Base-by-base conservation (phyloP, 2,797 vertebrate genomes). In the Acipenser oxyrinchus region DNA sequence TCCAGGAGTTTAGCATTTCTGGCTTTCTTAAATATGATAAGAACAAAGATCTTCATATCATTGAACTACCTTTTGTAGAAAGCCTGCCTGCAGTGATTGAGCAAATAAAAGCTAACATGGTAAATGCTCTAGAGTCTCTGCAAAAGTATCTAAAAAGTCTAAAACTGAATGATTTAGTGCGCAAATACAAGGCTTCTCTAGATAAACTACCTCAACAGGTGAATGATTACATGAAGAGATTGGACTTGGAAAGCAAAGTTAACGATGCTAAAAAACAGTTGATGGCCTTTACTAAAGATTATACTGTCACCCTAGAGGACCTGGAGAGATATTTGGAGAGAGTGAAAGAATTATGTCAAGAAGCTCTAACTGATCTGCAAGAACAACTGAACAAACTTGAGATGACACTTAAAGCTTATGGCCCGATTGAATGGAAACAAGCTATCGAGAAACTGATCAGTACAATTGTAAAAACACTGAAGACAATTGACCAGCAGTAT, bases 1-100 rank as follows among this genome's bases (percentile, higher is more conserved):
- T 78, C 70, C 84, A 95, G 76, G 90, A 93, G 75, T 92, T 94
- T 71, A 85, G 84, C 53, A 64, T 93, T 60, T 79, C 86, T 70
- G 90, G 90, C 57, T 89, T 86, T 69, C 75, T 97, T 48, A 93
- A 89, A 67, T 99, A 99, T 63, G 94, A 98, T 80, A 99, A 98
- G 84, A 96, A 90, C 73, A 86, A 82, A 69, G 82, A 94, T 62
- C 86, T 90, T 69, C 94, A 94, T 64, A 72, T 90, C 8, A 87
- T 96, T 75, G 69, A 83, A 61, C 78, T 97, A 13, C 95, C 95
- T 0, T 90, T 95, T 75, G 81, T 94, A 23, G 78, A 95, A 76
- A 85, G 76, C 72, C 78, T 98, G 68, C 91, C 93, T 48, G 77
- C 74, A 68, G 88, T 88, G 67, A 94, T 95, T 79, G 90, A 97